phyloP scores from a whole-genome alignment of 2,888 invertebrate genomes.

The Diarsia dahlii region DNA sequence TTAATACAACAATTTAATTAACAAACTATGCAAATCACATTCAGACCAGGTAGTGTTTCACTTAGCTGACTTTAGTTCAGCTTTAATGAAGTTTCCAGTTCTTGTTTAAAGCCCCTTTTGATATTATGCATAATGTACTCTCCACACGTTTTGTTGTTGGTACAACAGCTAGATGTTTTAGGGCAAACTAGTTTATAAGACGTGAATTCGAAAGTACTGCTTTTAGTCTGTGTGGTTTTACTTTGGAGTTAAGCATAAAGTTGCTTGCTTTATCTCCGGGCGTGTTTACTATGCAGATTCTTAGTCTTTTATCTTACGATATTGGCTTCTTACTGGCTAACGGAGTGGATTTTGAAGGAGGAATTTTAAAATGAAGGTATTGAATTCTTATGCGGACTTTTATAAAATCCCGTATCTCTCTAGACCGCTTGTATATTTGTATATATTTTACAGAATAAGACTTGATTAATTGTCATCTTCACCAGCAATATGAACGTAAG shows the following conservation, averaged over 20 bases:
- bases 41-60: conserved; percentile 54
- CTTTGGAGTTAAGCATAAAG: conserved; percentile 31
- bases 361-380: conserved; percentile 28
- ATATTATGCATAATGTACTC: conserved; percentile 53
- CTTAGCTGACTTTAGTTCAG: conserved; percentile 48
- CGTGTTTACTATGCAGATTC: conserved; percentile 53
- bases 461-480: background rate
- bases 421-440: background rate
- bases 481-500: background rate
- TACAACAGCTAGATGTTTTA: conserved; percentile 26
- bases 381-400: too few species aligned
- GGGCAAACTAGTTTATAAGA: conserved; percentile 32
- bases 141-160: conserved; percentile 35
- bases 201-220: conserved; percentile 40
- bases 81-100: conserved; percentile 55
- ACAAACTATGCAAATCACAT: conserved; percentile 59
- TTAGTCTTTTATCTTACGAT: conserved; percentile 54
- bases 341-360: conserved; percentile 33
- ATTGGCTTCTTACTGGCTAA: conserved; percentile 46
- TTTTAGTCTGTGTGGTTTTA: conserved; percentile 50
- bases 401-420: background rate
- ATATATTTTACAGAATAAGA: background rate
- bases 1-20: conserved; percentile 61
- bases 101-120: conserved; percentile 55
- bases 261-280: conserved; percentile 29